Percentiles rank a stretch among this genome's conserved stretches.
phyloP scores from a whole-genome alignment of 1,140 invertebrate genomes.

The Neodiprion fabricii region DNA sequence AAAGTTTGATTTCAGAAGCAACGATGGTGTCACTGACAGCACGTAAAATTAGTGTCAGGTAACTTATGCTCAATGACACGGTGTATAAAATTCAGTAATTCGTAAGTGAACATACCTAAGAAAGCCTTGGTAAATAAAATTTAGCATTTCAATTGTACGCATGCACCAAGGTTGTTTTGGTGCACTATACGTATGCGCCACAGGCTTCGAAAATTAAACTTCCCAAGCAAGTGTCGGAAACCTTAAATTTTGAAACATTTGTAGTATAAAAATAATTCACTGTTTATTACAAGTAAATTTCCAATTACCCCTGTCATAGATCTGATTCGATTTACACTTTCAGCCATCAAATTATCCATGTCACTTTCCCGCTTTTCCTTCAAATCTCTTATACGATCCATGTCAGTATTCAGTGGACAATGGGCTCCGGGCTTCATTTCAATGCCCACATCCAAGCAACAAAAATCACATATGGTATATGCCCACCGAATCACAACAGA shows the following conservation, averaged over 20 bases:
- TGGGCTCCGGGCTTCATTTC: conserved; percentile 57
- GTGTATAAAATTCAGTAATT: no score
- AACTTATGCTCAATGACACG: no score
- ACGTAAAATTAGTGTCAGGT: no score
- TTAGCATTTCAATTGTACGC: no score
- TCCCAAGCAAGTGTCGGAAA: no score
- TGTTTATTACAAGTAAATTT: background rate
- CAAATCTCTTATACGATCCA: background rate
- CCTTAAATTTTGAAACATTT: background rate
- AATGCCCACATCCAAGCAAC: conserved; percentile 59
- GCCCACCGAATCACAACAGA: conserved; percentile 63
- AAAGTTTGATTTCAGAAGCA: no score
- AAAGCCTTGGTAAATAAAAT: no score
- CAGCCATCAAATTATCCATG: background rate
- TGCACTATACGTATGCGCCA: background rate
- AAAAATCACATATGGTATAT: conserved; percentile 64
- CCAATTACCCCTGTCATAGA: conserved; percentile 36
- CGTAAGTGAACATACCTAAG: no score
- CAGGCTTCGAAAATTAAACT: background rate
- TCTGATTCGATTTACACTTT: background rate
- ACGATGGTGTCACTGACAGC: no score
- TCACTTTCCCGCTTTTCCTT: background rate
- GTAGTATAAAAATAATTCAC: background rate
- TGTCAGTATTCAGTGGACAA: conserved; percentile 42
- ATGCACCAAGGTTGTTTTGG: no score